Percentiles rank a stretch among this genome's conserved stretches.
phyloP scores from a whole-genome alignment of 2,888 invertebrate species.

The Drosophila anceps region DNA sequence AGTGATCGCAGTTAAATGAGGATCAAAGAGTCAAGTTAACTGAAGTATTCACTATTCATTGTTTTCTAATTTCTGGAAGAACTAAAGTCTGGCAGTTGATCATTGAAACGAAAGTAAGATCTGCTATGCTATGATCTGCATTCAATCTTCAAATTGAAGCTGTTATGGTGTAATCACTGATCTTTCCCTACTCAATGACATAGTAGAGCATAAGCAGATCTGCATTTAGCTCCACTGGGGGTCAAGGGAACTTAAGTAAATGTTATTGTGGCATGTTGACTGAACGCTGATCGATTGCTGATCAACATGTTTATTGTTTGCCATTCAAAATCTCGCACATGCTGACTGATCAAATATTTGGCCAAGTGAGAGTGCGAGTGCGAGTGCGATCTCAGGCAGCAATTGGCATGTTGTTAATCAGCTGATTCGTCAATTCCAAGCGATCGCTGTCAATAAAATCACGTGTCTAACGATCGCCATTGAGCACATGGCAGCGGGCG shows the following conservation, averaged over 20 bases:
- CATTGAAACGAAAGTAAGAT: no score
- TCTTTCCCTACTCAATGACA: no score
- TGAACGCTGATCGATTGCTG: not conserved
- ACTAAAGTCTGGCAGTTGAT: no score
- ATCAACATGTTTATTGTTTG: slow-evolving; percentile 3
- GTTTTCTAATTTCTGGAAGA: no score
- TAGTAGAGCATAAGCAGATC: not conserved
- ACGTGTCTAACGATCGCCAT: slow-evolving; percentile 15
- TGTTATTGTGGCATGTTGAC: not conserved
- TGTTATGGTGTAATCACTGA: no score
- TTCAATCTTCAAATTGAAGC: no score
- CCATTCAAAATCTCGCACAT: not conserved
- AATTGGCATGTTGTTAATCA: slow-evolving; percentile 25
- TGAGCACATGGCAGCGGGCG: not conserved
- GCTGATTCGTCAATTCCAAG: not conserved
- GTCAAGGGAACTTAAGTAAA: not conserved
- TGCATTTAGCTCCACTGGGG: not conserved
- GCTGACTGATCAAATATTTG: slow-evolving; percentile 33
- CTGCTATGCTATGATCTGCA: no score
- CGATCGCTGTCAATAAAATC: slow-evolving; percentile 11
- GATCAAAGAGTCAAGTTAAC: no score
- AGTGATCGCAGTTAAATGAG: no score
- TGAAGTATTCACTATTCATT: no score
- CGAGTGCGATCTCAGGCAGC: slow-evolving; percentile 6
- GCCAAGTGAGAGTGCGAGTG: slow-evolving; percentile 16